These are phyloP conservation scores for Pachliopta kotzebuea DNA, from an alignment of 2,888 invertebrate species.

Conservation along the genomic window DNA sequence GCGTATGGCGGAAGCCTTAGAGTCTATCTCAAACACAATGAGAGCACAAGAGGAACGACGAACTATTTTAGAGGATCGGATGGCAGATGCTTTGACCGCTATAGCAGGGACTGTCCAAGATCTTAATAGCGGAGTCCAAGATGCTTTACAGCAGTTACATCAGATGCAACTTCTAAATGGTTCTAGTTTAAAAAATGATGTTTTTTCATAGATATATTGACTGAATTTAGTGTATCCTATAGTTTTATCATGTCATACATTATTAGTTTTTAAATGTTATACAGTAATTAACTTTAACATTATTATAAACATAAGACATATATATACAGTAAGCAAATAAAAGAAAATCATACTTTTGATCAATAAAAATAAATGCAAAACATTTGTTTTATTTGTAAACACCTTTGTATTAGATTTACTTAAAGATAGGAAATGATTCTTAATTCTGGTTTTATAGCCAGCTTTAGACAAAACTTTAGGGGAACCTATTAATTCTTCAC, in stretches of 20 bases:
- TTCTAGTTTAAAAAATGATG: conserved; percentile 48
- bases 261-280: conserved; percentile 1
- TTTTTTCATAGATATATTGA: conserved; percentile 36
- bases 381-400: not conserved
- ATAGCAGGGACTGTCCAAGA: conserved; percentile 62
- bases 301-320: not conserved
- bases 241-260: conserved; percentile 4
- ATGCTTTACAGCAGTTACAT: conserved; percentile 52
- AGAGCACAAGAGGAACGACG: conserved; percentile 56
- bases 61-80: conserved; percentile 50
- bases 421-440: too few relatives aligned
- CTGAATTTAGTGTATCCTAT: not conserved
- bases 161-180: conserved; percentile 44
- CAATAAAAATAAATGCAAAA: not conserved
- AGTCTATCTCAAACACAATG: conserved; percentile 57
- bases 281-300: not conserved
- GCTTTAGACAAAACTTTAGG: too few relatives aligned
- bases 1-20: conserved; percentile 60
- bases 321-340: not conserved
- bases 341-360: not conserved
- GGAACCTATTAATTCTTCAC: too few relatives aligned
- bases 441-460: too few relatives aligned
- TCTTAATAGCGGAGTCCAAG: conserved; percentile 57
- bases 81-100: conserved; percentile 54
- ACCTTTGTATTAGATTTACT: too few relatives aligned